Evolutionary conservation across 2,888 invertebrate genomes (phyloP).

Genomic region (Trachelus stipa): DNA sequence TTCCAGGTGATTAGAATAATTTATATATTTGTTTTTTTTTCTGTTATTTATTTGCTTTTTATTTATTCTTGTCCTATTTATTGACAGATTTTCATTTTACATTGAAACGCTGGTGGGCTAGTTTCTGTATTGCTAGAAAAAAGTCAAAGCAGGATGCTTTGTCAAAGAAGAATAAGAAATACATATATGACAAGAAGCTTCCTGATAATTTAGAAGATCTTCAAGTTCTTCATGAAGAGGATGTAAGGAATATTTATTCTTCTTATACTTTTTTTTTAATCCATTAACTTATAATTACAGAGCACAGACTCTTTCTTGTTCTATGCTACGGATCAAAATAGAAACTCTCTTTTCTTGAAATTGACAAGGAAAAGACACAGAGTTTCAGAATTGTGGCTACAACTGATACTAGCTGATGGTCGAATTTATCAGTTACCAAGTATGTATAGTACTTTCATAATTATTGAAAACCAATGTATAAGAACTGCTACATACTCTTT

Average conservation of each 20-base stretch:
- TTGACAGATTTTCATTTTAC: slow-evolving; percentile 69
- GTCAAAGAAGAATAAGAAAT: neutral
- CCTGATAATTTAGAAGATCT: slow-evolving; percentile 18
- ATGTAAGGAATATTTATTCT: slow-evolving; percentile 25
- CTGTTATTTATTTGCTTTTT: neutral
- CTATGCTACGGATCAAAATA: slow-evolving; percentile 71
- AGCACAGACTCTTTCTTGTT: slow-evolving; percentile 66
- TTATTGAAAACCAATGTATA: neutral
- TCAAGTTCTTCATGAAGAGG: slow-evolving; percentile 30
- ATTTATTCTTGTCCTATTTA: slow-evolving; percentile 9
- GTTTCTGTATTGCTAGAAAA: slow-evolving; percentile 56
- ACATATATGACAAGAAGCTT: neutral
- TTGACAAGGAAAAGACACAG: slow-evolving; percentile 69
- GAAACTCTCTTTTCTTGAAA: slow-evolving; percentile 70
- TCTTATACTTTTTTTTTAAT: neutral
- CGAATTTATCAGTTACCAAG: slow-evolving; percentile 67
- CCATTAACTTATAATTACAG: slow-evolving; percentile 47
- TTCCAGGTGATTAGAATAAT: slow-evolving; percentile 28
- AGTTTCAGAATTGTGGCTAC: slow-evolving; percentile 71
- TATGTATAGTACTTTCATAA: slow-evolving; percentile 33
- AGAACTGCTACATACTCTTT: slow-evolving; percentile 6
- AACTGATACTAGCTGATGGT: slow-evolving; percentile 66
- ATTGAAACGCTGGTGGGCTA: slow-evolving; percentile 66
- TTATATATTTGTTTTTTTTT: neutral
- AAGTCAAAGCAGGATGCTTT: slow-evolving; percentile 5